Evolutionary conservation across 2,113 vertebrate species (phyloP), one percentile per base, ranked within the genome.

Genomic region (Sisor rabdophorus): DNA sequence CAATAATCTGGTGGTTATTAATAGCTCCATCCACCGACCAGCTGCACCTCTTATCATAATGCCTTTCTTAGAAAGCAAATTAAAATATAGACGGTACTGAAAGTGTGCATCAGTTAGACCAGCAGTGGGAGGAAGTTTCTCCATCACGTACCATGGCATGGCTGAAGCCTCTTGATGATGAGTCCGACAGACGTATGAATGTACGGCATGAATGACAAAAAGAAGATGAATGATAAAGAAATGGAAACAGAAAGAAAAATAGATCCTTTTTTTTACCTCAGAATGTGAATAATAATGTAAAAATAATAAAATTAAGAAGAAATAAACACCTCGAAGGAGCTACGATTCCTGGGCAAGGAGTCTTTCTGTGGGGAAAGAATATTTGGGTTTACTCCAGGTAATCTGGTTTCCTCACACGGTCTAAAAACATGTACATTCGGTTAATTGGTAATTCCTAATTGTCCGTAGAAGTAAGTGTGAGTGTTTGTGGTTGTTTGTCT

Each of bases 91-190:
- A 30, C 47, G 13, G 16, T 28, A 17, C 2, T 30, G 48, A 2
- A 28, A 52, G 16, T 30, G 10, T 52, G 19, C 26, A 10, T 69
- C 47, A 48, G 52, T 47, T n/a, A 16, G 22, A 58, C 19, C 40
- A 28, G 53, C 7, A 10, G 40, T 20, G 1, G 53, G 40, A 40
- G 11, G 53, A 60, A 77, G 79, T 78, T 76, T 44, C 80, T 86
- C 47, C 78, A 86, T 87, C 87, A 85, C 80, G 79, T 67, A 76
- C 80, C 73, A 61, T 75, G 56, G 79, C 83, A 60, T 77, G 60
- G 81, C 84, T 83, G 80, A 87, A 85, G 79, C 84, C 78, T 85
- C 70, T 79, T 73, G 32, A 28, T 85, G 79, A 86, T 86, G 78
- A 79, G 82, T 84, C 86, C 61, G 83, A 67, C 44, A 48, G 83